phyloP scores from a whole-genome alignment of 2,888 invertebrate genomes.

The Herminia tarsipennalis region DNA sequence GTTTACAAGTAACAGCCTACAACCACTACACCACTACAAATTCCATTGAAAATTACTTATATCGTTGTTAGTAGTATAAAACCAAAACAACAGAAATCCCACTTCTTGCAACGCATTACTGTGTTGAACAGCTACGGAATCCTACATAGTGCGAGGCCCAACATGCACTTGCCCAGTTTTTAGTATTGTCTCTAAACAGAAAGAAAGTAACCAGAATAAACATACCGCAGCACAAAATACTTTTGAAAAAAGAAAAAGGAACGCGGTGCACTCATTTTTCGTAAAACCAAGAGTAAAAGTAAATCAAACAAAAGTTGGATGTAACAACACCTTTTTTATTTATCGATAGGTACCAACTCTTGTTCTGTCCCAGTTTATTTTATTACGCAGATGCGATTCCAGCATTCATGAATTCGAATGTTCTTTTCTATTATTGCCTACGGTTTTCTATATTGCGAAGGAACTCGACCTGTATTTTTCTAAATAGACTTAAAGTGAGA shows the following conservation, averaged over 20 bases:
- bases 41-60: no score
- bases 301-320: constrained; percentile 16
- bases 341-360: constrained; percentile 35
- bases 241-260: not conserved
- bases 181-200: no score
- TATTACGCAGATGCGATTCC: constrained; percentile 48
- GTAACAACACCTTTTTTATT: constrained; percentile 33
- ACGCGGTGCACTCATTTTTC: not conserved
- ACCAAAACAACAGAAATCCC: no score
- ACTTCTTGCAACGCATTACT: no score
- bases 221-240: no score
- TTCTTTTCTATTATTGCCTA: constrained; percentile 55
- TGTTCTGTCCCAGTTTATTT: constrained; percentile 39
- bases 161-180: no score
- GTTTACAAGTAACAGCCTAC: no score
- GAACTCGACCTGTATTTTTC: constrained; percentile 21
- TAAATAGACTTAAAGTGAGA: constrained; percentile 22
- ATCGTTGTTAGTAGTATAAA: no score
- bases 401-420: constrained; percentile 64
- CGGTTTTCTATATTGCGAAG: constrained; percentile 33
- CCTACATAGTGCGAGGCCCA: no score
- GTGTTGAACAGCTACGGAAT: no score
- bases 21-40: no score
- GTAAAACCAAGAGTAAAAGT: constrained; percentile 14
- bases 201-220: no score